Base-by-base conservation (phyloP, 2,113 vertebrate species). In the Periophthalmodon schlosseri region DNA sequence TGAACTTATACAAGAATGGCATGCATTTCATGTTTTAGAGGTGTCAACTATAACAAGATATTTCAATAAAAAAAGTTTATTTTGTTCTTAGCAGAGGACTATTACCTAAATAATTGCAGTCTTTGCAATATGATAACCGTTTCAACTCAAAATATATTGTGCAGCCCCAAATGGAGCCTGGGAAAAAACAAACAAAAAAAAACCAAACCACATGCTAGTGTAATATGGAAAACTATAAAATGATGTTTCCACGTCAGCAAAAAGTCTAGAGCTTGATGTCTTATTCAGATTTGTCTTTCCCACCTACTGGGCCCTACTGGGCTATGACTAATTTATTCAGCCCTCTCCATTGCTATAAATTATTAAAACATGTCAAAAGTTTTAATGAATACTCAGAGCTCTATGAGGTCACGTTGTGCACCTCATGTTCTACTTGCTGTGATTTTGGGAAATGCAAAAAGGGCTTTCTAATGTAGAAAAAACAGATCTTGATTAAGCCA, bases 241-340 rank as follows among this genome's bases (percentile, higher is more conserved):
- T 64, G 13, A 64, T 64, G 16, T 21, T n/a, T 65, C 9, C 9
- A 65, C 20, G 11, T 36, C 16, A 65, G 20, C 18, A 81, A 64
- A 79, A 65, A 20, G 1, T 5, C 68, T 77, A 73, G 28, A 72
- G 70, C 69, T 81, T 7, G 74, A 75, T 10, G 20, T 73, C 71
- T 69, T 74, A 23, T 74, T 66, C 36, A 46, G 66, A n/a, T 34
- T 57, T 72, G 75, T 76, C 80, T 69, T n/a, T 49, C 65, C 61
- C 47, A 24, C 66, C 56, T 65, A 56, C n/a, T n/a, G n/a, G n/a
- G n/a, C 46, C 50, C 33, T 68, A 70, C 69, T 60, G 70, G 44
- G 18, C 47, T 20, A 11, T 73, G 72, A 86, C 75, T 39, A 52
- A 78, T 73, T 68, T 23, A 64, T 57, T 71, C 1, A 61, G 67